Evolutionary conservation across 2,888 invertebrate genomes (phyloP), one percentile per base, ranked within the genome.

Genomic region (Nephrotoma guestfalica): DNA sequence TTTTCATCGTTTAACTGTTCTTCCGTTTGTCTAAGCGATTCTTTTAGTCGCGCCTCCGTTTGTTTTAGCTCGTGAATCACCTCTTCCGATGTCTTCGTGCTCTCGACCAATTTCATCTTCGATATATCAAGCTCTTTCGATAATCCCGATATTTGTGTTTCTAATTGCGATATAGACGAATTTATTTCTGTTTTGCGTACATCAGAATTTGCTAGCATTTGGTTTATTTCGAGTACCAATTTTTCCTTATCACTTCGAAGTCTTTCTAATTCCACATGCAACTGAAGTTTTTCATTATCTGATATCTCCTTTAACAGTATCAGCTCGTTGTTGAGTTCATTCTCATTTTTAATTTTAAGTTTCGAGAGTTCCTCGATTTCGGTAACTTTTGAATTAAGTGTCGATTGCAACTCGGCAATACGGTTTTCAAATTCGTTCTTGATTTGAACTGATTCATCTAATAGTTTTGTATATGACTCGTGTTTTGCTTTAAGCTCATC

Each of bases 391-490:
- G 30, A 18, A 11, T 30, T 71, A 0, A 71, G 30, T 4, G 30
- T 71, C 30, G 18, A 15, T 88, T 92, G 71, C 2, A 71, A 4
- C 7, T 71, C 71, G 9, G 9, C 2, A 7, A 71, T 9, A 30
- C 30, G 30, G 9, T 71, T 71, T 71, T 71, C 71, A 30, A 9
- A 71, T 9, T 71, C 71, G 30, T 2, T 11, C 30, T 30, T 71
- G 30, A 30, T 71, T 71, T 30, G 7, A 71, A 30, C 92, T 86
- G 93, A 89, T 89, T 93, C 93, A 83, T 91, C 89, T 83, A 92
- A 91, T 89, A 92, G 91, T 88, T 92, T 92, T 87, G 92, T 90
- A 87, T 93, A 89, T 88, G 92, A 90, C 88, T 92, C 92, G 89
- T 93, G 92, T 41, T 42, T 15, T 7, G 15, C 18, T 85, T 85